phyloP scores from a whole-genome alignment of 2,888 invertebrate species.

The Eupithecia inturbata region DNA sequence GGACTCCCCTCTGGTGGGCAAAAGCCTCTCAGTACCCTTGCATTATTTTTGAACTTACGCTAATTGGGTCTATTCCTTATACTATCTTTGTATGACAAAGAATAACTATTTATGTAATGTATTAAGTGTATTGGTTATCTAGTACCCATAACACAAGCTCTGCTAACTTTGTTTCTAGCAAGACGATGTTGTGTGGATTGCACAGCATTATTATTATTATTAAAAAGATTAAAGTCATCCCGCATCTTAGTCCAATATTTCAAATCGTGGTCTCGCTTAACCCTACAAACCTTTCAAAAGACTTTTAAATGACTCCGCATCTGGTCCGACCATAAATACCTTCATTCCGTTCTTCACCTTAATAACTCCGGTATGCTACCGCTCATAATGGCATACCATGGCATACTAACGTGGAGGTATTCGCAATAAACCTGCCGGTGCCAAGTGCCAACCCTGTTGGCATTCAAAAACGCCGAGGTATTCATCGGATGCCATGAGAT shows the following conservation, averaged over 20 bases:
- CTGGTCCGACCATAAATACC: constrained; percentile 37
- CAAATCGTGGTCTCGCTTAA: not conserved
- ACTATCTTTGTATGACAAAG: too few relatives aligned
- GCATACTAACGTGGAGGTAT: constrained; percentile 73
- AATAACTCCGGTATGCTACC: constrained; percentile 35
- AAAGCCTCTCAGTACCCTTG: too few relatives aligned
- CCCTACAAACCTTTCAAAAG: not conserved
- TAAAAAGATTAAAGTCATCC: not conserved
- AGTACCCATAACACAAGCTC: not conserved
- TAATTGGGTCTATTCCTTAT: too few relatives aligned
- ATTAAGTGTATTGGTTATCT: too few relatives aligned
- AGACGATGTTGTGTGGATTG: not conserved
- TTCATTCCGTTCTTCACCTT: constrained; percentile 61
- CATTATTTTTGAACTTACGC: too few relatives aligned
- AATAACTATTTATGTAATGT: not conserved
- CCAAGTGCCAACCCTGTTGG: constrained; percentile 60
- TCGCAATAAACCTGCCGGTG: constrained; percentile 64
- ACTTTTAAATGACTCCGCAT: not conserved
- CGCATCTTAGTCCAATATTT: not conserved
- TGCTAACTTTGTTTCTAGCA: not conserved
- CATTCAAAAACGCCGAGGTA: constrained; percentile 66
- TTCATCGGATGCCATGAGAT: not conserved
- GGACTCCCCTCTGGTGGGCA: too few relatives aligned
- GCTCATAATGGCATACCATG: constrained; percentile 73
- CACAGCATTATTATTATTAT: not conserved